A percentile compares a stretch with the other conserved stretches of the same genome.
Evolutionary conservation across 1,140 invertebrate genomes (phyloP).

Genomic region (Camponotus floridanus): DNA sequence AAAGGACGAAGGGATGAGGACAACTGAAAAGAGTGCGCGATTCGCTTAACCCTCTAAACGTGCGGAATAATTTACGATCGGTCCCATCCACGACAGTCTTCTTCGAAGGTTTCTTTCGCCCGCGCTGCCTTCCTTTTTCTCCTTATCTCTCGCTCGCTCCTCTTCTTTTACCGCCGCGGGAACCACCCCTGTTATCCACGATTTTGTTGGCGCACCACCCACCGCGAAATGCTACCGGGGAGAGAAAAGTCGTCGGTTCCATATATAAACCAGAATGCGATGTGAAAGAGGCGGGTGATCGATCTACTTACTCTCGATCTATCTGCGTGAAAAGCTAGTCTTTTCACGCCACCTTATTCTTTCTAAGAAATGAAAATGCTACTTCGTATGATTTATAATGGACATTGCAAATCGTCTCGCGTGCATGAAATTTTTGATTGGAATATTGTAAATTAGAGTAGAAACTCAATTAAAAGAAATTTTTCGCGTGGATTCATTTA

Average conservation of each 20-base stretch:
- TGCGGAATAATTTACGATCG: conserved; percentile 78
- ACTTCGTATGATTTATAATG: not conserved
- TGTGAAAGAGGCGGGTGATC: conserved; percentile 38
- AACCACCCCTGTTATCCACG: conserved; percentile 43
- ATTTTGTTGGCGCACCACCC: not conserved
- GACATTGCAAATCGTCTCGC: not conserved
- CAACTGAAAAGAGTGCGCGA: conserved; percentile 71
- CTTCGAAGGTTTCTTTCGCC: conserved; percentile 63
- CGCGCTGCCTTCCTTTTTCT: not conserved
- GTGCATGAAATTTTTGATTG: not conserved
- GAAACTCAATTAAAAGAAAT: not conserved
- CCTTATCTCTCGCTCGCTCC: not conserved
- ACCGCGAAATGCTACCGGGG: conserved; percentile 17
- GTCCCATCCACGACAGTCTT: conserved; percentile 67
- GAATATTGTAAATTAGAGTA: not conserved
- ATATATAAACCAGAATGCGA: conserved; percentile 24
- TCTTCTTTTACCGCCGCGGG: not conserved
- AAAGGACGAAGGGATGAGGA: conserved; percentile 26
- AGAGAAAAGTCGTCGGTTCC: conserved; percentile 8
- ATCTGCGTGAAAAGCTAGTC: conserved; percentile 4
- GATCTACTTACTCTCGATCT: conserved; percentile 55
- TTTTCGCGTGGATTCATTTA: not conserved
- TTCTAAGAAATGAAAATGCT: not conserved
- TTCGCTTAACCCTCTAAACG: conserved; percentile 77
- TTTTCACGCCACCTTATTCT: conserved; percentile 19